Conservation (phyloP, 2,888 invertebrate species). For the Neocrepidodera transversa region DNA sequence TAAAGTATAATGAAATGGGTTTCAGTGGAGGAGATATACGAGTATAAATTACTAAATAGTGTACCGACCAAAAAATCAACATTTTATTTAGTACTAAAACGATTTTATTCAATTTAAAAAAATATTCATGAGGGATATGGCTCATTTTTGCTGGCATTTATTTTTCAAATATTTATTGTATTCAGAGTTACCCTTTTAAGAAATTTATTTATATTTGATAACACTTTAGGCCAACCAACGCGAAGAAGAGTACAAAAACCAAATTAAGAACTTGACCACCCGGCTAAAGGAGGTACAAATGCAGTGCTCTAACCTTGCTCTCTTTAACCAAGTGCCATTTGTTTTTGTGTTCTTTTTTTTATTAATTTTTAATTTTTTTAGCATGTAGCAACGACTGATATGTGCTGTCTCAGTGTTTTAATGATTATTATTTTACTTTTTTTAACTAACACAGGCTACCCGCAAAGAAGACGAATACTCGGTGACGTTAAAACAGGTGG, state of each 20-base stretch:
- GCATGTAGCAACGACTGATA: slow-evolving; percentile 28
- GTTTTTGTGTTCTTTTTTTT: slow-evolving; percentile 22
- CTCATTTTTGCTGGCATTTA: too few species aligned
- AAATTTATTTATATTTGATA: too few species aligned
- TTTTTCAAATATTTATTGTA: too few species aligned
- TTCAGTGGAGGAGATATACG: background rate
- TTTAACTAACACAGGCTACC: slow-evolving; percentile 76
- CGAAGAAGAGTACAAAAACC: slow-evolving; percentile 99
- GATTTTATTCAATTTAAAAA: too few species aligned
- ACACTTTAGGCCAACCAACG: slow-evolving; percentile 98
- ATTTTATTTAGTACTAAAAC: too few species aligned
- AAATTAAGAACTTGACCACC: slow-evolving; percentile 98
- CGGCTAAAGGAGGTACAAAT: slow-evolving; percentile 96
- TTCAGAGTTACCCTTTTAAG: too few species aligned
- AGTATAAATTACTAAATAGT: too few species aligned
- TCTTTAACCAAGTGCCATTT: slow-evolving; percentile 18
- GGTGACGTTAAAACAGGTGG: slow-evolving; percentile 88
- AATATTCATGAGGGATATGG: too few species aligned
- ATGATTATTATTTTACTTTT: slow-evolving; percentile 54
- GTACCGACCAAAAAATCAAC: too few species aligned
- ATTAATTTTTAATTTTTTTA: slow-evolving; percentile 20
- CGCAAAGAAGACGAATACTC: slow-evolving; percentile 95
- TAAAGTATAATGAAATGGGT: background rate
- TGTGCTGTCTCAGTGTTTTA: slow-evolving; percentile 23
- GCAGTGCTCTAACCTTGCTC: slow-evolving; percentile 29